Evolutionary conservation across 2,113 vertebrate genomes (phyloP).

Genomic region (Laterallus jamaicensis): DNA sequence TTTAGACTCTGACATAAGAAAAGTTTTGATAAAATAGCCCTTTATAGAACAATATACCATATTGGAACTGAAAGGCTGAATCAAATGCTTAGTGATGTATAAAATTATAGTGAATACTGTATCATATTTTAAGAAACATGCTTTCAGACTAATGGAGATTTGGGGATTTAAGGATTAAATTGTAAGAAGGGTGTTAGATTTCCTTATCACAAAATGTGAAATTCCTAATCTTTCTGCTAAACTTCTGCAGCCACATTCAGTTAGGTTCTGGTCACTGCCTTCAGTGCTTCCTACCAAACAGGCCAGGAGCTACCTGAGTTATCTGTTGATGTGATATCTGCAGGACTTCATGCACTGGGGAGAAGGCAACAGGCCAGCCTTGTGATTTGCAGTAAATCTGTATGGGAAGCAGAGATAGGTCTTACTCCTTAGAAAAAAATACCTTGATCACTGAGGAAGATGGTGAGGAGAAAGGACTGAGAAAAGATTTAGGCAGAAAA

Average conservation of each 20-base stretch:
- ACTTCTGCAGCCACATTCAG: not conserved
- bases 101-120: not conserved
- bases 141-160: not conserved
- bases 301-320: not conserved
- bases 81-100: not conserved
- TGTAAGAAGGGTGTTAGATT: not conserved
- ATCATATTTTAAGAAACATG: not conserved
- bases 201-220: not conserved
- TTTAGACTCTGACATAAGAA: not conserved
- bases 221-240: not conserved
- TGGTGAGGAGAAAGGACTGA: not conserved
- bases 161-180: not conserved
- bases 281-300: not conserved
- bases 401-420: not conserved
- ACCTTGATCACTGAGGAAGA: not conserved
- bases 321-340: not conserved
- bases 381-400: not conserved
- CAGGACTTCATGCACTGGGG: not conserved
- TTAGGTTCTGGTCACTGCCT: not conserved
- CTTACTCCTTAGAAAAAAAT: not conserved
- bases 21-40: not conserved
- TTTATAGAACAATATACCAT: not conserved
- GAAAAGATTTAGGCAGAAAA: not conserved
- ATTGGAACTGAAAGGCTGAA: not conserved
- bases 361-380: not conserved